Evolutionary conservation across 1,140 invertebrate genomes (phyloP).

Genomic region (Chymomyza costata): DNA sequence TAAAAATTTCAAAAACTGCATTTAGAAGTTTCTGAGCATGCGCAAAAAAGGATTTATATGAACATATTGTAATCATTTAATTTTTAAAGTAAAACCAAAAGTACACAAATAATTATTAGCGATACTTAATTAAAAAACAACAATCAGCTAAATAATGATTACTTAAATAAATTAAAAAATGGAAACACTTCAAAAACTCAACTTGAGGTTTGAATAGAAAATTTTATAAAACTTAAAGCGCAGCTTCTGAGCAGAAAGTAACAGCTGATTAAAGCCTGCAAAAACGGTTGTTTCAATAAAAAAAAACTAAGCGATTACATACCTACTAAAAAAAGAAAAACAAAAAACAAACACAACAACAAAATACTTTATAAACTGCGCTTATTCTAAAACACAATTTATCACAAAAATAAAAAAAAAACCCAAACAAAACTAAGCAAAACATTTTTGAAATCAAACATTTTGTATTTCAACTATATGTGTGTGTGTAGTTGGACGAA

Average conservation of each 20-base stretch:
- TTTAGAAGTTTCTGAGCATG: slow-evolving; percentile 72
- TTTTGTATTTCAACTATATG: too few relatives aligned
- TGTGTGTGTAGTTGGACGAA: too few relatives aligned
- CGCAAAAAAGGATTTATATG: slow-evolving; percentile 68
- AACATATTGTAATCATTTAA: slow-evolving; percentile 60
- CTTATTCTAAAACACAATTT: slow-evolving; percentile 1
- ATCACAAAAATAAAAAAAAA: neutral
- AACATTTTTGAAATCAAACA: too few relatives aligned
- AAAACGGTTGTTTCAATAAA: slow-evolving; percentile 28
- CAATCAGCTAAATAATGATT: slow-evolving; percentile 43
- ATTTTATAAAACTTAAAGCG: slow-evolving; percentile 27
- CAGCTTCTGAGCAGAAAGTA: slow-evolving; percentile 2
- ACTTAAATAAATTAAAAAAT: slow-evolving; percentile 29
- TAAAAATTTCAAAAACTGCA: slow-evolving; percentile 64
- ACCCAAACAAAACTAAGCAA: slow-evolving; percentile 1
- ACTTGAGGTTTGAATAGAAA: too few relatives aligned
- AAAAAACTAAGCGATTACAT: too few relatives aligned
- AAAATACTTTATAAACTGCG: too few relatives aligned
- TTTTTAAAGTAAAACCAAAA: slow-evolving; percentile 43
- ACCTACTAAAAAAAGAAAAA: too few relatives aligned
- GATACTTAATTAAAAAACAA: slow-evolving; percentile 26
- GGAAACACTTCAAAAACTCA: too few relatives aligned
- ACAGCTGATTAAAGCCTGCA: slow-evolving; percentile 10
- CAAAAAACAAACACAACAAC: slow-evolving; percentile 18
- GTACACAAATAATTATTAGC: slow-evolving; percentile 49